These are phyloP conservation scores for Anadara kagoshimensis DNA, from an alignment of 1,140 invertebrate genomes.

Conservation along the genomic window DNA sequence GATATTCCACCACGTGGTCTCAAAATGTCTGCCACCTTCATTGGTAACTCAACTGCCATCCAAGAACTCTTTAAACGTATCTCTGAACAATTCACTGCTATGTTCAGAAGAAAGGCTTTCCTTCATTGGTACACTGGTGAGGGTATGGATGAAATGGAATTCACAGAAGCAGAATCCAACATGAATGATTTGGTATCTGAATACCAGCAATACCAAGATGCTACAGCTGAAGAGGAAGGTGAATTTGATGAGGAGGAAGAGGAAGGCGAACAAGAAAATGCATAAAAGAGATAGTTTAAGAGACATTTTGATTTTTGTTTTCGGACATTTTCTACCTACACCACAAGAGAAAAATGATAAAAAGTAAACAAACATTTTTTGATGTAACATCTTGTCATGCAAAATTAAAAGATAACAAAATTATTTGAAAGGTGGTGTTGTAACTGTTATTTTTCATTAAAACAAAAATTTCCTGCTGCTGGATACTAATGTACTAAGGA, in stretches of 20 bases:
- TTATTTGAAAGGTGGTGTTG: too few relatives aligned
- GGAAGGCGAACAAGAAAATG: slow-evolving; percentile 17
- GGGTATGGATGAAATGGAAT: slow-evolving; percentile 89
- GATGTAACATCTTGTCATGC: neutral
- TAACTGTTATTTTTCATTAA: too few relatives aligned
- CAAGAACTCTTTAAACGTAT: slow-evolving; percentile 85
- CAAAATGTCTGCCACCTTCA: slow-evolving; percentile 75
- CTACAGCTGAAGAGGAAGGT: slow-evolving; percentile 86
- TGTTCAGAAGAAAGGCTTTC: slow-evolving; percentile 88
- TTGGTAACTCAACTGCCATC: slow-evolving; percentile 81
- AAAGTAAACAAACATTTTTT: neutral
- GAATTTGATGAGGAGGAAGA: slow-evolving; percentile 85
- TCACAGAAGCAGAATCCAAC: slow-evolving; percentile 85
- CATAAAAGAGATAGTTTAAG: too few relatives aligned
- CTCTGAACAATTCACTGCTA: slow-evolving; percentile 85
- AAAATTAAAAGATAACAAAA: neutral
- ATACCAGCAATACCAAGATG: slow-evolving; percentile 95
- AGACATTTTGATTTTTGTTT: neutral
- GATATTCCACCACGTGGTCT: slow-evolving; percentile 77
- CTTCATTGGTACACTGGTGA: slow-evolving; percentile 88
- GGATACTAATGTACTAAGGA: too few relatives aligned
- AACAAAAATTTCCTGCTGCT: too few relatives aligned
- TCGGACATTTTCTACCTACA: neutral
- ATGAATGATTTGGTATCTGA: slow-evolving; percentile 93
- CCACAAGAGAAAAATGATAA: neutral